Conservation (phyloP, 2,113 vertebrate species). For the Lagenorhynchus albirostris region DNA sequence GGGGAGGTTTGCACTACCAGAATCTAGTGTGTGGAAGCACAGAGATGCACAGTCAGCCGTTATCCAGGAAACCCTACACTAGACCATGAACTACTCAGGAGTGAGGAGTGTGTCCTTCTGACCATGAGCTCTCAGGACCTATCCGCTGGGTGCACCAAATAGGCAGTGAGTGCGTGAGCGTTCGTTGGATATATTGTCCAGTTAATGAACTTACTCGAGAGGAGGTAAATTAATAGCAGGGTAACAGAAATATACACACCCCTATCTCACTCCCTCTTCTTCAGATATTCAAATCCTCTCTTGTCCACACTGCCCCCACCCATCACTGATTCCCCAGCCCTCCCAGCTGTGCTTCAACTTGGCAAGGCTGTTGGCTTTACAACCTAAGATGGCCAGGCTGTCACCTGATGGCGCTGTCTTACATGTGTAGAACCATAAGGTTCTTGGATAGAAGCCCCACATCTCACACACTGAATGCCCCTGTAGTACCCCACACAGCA, state of each 20-base stretch:
- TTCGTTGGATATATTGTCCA: neutral
- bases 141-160: neutral
- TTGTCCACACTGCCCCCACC: too few relatives aligned
- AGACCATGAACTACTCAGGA: accelerated
- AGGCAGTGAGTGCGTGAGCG: accelerated
- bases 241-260: neutral
- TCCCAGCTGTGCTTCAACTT: too few relatives aligned
- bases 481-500: neutral
- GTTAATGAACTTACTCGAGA: neutral
- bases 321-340: neutral
- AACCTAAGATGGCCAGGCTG: neutral
- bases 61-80: neutral
- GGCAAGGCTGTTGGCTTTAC: neutral
- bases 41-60: neutral
- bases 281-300: neutral
- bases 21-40: neutral
- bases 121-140: neutral
- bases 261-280: neutral
- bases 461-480: neutral
- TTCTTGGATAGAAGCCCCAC: neutral
- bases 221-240: neutral
- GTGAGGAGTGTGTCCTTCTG: neutral
- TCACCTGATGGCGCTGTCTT: neutral
- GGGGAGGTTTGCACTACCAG: neutral
- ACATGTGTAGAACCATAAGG: neutral